Conservation (phyloP, 2,888 invertebrate species). For the Uropetala carovei region DNA sequence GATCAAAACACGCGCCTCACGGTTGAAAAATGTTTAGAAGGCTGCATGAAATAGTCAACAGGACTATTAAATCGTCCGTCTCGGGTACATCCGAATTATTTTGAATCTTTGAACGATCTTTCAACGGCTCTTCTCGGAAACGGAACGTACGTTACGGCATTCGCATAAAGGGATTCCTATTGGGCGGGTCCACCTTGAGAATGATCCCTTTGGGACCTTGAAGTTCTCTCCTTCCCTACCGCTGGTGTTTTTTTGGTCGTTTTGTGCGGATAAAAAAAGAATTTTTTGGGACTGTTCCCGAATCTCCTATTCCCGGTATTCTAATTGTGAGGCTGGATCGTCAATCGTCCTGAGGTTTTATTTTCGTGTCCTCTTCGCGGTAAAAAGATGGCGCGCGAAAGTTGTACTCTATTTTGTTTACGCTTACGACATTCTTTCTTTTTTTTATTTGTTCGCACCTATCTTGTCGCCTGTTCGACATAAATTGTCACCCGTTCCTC, state of each 20-base stretch:
- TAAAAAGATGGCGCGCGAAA: neutral
- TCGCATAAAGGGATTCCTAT: neutral
- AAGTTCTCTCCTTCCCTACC: neutral
- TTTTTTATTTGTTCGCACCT: neutral
- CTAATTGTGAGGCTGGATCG: slow-evolving; percentile 1
- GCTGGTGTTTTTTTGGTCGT: neutral
- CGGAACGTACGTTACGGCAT: neutral
- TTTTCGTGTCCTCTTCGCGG: neutral
- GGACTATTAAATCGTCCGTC: neutral
- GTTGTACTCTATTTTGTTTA: neutral
- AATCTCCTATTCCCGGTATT: neutral
- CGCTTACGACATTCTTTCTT: neutral
- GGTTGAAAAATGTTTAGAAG: neutral
- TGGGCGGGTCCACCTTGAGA: neutral
- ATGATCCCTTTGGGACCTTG: neutral
- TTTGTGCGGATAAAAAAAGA: neutral
- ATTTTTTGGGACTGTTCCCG: neutral
- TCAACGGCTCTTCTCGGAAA: neutral
- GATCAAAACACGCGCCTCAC: neutral
- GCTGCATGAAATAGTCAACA: neutral
- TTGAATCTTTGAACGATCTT: neutral
- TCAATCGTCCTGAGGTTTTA: neutral
- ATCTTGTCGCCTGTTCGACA: neutral
- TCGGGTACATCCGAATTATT: neutral
- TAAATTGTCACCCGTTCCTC: neutral